Conservation (phyloP, 2,797 vertebrate species). For the Leucoraja ocellata region DNA sequence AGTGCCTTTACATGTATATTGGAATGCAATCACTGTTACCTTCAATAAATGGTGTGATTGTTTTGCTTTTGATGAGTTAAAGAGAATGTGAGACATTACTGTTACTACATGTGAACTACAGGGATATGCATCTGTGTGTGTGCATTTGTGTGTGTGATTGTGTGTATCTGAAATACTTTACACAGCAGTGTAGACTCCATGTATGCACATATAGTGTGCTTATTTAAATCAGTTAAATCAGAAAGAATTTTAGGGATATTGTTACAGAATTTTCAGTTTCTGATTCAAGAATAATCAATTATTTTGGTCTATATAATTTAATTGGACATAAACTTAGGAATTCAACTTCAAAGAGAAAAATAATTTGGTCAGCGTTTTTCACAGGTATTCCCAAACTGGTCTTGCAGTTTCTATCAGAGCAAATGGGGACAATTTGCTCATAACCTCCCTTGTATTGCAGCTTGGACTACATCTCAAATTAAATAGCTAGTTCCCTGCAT, state of each 20-base stretch:
- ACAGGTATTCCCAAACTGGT: neutral
- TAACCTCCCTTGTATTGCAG: no score
- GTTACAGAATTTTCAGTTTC: neutral
- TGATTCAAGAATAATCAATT: neutral
- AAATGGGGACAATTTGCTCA: no score
- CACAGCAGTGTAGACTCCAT: no score
- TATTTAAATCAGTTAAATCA: neutral
- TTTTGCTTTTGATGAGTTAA: neutral
- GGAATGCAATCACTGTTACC: neutral
- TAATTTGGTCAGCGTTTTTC: neutral
- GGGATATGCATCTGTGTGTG: no score
- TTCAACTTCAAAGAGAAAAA: neutral
- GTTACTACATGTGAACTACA: neutral
- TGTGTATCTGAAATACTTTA: no score
- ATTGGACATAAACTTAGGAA: neutral
- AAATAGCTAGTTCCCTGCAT: no score
- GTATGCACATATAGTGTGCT: neutral
- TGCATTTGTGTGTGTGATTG: no score
- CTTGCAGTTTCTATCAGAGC: no score
- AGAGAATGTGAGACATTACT: neutral
- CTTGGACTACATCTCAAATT: no score
- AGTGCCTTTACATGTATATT: neutral
- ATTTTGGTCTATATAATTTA: neutral
- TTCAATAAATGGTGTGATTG: neutral
- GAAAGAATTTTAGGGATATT: neutral